Evolutionary conservation across 2,113 vertebrate genomes (phyloP).

Genomic region (Rana temporaria): DNA sequence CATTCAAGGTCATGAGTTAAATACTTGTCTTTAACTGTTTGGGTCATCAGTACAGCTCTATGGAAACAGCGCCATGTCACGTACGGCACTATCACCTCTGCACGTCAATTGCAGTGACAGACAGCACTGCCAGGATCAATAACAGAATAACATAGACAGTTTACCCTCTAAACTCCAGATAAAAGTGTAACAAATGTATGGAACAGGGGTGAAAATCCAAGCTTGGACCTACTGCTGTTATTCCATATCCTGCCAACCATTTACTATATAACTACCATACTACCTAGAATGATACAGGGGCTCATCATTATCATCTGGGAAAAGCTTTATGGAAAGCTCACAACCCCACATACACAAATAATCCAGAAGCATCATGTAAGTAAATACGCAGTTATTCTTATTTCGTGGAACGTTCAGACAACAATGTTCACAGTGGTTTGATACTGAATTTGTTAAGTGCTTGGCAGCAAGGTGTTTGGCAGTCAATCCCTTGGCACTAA

Average conservation of each 20-base stretch:
- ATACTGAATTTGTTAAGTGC: constrained; percentile 10
- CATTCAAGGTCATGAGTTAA: constrained; percentile 82
- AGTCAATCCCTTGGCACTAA: not conserved
- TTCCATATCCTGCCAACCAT: too few species aligned
- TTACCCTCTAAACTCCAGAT: not conserved
- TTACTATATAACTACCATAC: too few species aligned
- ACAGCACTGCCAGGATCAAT: constrained; percentile 6
- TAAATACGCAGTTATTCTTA: too few species aligned
- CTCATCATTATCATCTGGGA: too few species aligned
- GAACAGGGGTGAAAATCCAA: not conserved
- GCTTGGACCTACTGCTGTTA: too few species aligned
- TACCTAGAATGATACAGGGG: too few species aligned
- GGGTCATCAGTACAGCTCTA: constrained; percentile 80
- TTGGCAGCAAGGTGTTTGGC: not conserved
- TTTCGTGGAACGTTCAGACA: too few species aligned
- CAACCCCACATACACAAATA: too few species aligned
- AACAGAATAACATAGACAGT: not conserved
- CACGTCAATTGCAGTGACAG: not conserved
- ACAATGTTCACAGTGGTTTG: not conserved
- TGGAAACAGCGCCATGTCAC: constrained; percentile 83
- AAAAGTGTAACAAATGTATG: not conserved
- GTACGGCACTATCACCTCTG: constrained; percentile 59
- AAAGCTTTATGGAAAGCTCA: too few species aligned
- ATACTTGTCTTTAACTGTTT: constrained; percentile 79
- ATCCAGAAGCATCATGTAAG: too few species aligned